Evolutionary conservation across 2,113 vertebrate genomes (phyloP).

Genomic region (Xerus inauris): DNA sequence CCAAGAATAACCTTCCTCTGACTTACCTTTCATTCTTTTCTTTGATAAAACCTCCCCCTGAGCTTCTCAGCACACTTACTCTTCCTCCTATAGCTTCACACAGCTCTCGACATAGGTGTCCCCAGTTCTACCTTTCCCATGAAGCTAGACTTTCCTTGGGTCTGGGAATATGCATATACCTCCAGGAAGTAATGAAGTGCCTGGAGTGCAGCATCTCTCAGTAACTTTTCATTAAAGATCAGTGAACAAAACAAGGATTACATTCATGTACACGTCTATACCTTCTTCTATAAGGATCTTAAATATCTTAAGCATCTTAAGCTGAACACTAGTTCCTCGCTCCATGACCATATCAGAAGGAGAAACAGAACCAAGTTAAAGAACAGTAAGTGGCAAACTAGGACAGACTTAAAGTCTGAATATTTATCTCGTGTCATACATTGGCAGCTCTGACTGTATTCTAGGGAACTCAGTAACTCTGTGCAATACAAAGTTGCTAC

Average conservation of each 20-base stretch:
- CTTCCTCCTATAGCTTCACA: neutral
- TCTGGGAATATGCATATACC: neutral
- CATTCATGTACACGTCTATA: neutral
- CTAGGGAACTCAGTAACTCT: neutral
- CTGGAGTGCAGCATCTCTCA: neutral
- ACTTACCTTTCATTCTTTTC: neutral
- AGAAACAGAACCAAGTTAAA: neutral
- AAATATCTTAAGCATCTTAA: neutral
- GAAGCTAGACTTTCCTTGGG: neutral
- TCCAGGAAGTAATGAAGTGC: neutral
- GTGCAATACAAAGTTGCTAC: neutral
- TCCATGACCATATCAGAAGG: neutral
- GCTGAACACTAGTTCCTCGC: neutral
- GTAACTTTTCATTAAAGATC: neutral
- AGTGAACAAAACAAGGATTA: conserved; percentile 43
- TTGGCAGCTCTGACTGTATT: neutral
- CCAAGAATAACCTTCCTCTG: neutral
- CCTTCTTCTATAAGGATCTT: neutral
- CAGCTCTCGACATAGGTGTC: neutral
- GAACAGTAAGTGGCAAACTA: neutral
- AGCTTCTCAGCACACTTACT: neutral
- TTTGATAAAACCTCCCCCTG: neutral
- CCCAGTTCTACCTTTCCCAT: neutral
- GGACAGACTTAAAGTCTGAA: neutral
- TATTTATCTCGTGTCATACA: neutral